phyloP scores from a whole-genome alignment of 2,888 invertebrate species.

The Pyrocoelia pectoralis region DNA sequence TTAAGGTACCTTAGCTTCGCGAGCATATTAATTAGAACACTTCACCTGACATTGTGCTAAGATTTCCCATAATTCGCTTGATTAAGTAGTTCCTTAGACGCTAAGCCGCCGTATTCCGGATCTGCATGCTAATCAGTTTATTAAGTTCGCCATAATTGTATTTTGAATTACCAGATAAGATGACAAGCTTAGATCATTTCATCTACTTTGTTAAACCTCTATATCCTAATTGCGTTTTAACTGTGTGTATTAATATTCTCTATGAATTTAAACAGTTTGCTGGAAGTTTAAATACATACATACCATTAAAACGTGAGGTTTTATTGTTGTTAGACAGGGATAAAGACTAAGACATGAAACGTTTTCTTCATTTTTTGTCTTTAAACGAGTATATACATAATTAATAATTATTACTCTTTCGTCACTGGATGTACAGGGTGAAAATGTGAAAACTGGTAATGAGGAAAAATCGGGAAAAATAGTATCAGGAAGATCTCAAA shows the following conservation, averaged over 20 bases:
- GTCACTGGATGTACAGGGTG: too few species aligned
- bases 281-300: background rate
- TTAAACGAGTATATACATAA: too few species aligned
- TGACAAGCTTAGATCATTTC: slow-evolving; percentile 38
- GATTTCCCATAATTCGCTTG: slow-evolving; percentile 56
- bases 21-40: slow-evolving; percentile 55
- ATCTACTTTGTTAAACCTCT: slow-evolving; percentile 27
- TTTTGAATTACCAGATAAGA: slow-evolving; percentile 48
- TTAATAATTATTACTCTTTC: too few species aligned
- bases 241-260: slow-evolving; percentile 9
- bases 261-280: background rate
- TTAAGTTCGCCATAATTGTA: slow-evolving; percentile 53
- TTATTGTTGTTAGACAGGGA: too few species aligned
- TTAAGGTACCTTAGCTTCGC: slow-evolving; percentile 52
- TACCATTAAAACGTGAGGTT: background rate
- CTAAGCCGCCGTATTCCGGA: slow-evolving; percentile 49
- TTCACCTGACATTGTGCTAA: slow-evolving; percentile 56
- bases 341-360: too few species aligned
- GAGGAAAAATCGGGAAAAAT: too few species aligned
- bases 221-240: slow-evolving; percentile 18
- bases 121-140: slow-evolving; percentile 56
- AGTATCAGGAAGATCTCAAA: too few species aligned
- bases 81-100: slow-evolving; percentile 53
- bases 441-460: too few species aligned
- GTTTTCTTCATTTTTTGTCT: too few species aligned